Base-by-base conservation (phyloP, 2,888 invertebrate species). In the Camponotus fellah region DNA sequence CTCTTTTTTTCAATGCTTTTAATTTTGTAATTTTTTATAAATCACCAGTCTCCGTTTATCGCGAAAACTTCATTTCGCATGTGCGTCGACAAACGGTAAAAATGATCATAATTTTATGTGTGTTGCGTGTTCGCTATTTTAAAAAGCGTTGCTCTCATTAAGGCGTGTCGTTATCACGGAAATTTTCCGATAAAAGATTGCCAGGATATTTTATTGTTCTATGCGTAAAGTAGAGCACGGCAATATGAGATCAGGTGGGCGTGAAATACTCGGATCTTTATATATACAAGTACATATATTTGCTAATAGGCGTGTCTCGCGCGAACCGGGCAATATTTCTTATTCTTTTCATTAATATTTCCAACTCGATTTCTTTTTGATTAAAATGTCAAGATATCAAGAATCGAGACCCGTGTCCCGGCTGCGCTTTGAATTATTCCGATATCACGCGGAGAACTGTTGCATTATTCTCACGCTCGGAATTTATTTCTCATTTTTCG, bases 311-410 rank as follows among this genome's bases (percentile, higher is more conserved):
- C 58, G 53, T n/a, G 34, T 71, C 53, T 34, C 69, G 40, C 6
- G 40, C 17, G 49, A 49, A 40, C 10, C 21, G 2, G 10, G 17
- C 37, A 62, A 46, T 64, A 46, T 46, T 17, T 46, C 46, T 46
- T 26, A 26, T 26, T 26, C 26, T 26, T 26, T 26, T 26, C 46
- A 17, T 46, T 46, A 14, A 46, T 53, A 53, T 75, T 65, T 49
- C 14, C 37, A 21, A 49, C 14, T 75, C 46, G 21, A 75, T 75
- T 65, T 21, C 10, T 21, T 14, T 10, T 21, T 60, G 26, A 72
- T 58, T 58, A 72, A 72, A 72, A 43, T 40, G 58, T 60, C 72
- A 40, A 58, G 58, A 58, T 72, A 53, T 53, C 17, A 17, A 17
- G 49, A 49, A 49, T 49, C 49, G 49, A 49, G 49, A 49, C 0